phyloP scores from a whole-genome alignment of 92 coral and sea anemone genomes.

The Porites cylindrica region DNA sequence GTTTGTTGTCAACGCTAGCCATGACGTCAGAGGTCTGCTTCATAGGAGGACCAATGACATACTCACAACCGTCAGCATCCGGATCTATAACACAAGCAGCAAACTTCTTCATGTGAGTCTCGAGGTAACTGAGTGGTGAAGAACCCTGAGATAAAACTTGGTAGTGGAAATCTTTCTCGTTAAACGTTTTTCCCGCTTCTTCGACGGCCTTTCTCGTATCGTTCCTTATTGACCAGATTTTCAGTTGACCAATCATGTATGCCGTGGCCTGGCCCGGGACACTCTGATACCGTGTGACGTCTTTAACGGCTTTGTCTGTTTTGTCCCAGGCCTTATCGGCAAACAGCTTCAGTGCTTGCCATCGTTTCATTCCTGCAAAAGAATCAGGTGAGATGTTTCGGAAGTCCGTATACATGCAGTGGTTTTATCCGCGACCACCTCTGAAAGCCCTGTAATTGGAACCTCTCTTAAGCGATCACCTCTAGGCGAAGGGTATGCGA shows the following conservation, averaged over 20 bases:
- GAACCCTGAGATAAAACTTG: conserved; percentile 95
- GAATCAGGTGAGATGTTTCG: neutral
- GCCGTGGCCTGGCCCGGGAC: conserved; percentile 99
- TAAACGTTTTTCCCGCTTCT: conserved; percentile 59
- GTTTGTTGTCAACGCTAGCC: conserved; percentile 22
- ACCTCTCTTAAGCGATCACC: no score
- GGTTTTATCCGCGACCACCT: no score
- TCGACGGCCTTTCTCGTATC: conserved; percentile 74
- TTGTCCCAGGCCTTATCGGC: conserved; percentile 95
- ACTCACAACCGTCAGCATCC: conserved; percentile 70
- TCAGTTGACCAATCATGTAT: conserved; percentile 97
- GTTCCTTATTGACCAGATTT: conserved; percentile 91
- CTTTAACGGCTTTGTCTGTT: conserved; percentile 97
- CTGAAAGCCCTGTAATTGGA: no score
- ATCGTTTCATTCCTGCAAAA: conserved; percentile 87
- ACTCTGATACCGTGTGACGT: conserved; percentile 96
- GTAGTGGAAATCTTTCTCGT: conserved; percentile 93
- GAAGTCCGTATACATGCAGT: neutral
- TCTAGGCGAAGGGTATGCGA: no score
- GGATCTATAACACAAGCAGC: conserved; percentile 75
- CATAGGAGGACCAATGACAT: conserved; percentile 39
- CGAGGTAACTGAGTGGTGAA: conserved; percentile 91
- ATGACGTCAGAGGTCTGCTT: conserved; percentile 3
- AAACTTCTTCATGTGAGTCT: conserved; percentile 76
- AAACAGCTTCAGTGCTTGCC: conserved; percentile 82